A percentile compares a stretch with the other conserved stretches of the same genome.
phyloP scores from a whole-genome alignment of 2,888 invertebrate species.

The Cyaniris semiargus region DNA sequence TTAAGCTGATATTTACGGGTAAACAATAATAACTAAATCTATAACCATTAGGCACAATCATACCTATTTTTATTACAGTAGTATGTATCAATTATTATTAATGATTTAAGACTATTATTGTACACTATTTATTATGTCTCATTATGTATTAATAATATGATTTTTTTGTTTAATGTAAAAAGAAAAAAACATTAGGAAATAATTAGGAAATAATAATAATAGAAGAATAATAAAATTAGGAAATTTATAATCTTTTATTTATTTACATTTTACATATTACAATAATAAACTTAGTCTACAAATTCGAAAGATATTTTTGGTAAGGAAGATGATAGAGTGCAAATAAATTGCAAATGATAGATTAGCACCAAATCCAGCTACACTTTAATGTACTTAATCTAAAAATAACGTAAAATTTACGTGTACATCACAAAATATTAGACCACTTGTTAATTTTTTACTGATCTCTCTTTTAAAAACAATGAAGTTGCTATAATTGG shows the following conservation, averaged over 20 bases:
- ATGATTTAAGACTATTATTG: background rate
- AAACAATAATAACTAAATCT: background rate
- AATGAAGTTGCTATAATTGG: background rate
- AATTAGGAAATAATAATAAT: too few species aligned
- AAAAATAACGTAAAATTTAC: constrained; percentile 21
- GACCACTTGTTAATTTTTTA: background rate
- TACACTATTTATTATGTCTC: background rate
- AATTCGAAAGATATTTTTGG: constrained; percentile 9
- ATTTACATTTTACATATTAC: constrained; percentile 28
- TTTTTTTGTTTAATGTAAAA: background rate
- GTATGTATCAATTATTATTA: too few species aligned
- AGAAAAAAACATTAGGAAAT: background rate
- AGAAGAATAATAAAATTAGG: too few species aligned
- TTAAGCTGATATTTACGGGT: background rate
- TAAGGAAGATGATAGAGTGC: constrained; percentile 31
- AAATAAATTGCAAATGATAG: constrained; percentile 37
- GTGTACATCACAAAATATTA: constrained; percentile 18
- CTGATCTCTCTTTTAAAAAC: background rate
- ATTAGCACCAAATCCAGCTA: constrained; percentile 51
- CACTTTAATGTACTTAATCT: constrained; percentile 27
- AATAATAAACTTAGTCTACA: constrained; percentile 13
- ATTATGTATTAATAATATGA: background rate
- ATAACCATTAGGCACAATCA: background rate
- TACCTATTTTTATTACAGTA: background rate
- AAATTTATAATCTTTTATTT: constrained; percentile 6